Conservation (phyloP, 37 sponge, comb jelly and placozoan species). For the Aplysina aerophoba region DNA sequence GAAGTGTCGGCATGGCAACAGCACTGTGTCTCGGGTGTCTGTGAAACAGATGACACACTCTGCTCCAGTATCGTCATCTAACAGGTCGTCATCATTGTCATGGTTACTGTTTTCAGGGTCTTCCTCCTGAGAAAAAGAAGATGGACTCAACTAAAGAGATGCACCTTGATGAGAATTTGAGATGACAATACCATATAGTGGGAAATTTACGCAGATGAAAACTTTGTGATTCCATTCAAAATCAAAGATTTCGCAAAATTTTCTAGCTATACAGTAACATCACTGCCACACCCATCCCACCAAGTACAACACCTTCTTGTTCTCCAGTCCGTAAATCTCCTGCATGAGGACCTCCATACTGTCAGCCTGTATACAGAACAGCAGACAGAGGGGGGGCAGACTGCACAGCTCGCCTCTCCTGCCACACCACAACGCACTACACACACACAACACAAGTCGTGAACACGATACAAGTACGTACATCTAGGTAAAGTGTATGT, state of each 20-base stretch:
- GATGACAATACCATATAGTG: no score
- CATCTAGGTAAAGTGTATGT: no score
- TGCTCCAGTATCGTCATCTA: conserved; percentile 72
- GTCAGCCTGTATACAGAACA: conserved; percentile 42
- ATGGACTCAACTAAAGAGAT: not conserved
- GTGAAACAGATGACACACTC: conserved; percentile 90
- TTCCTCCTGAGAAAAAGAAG: not conserved
- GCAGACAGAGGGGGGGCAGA: not conserved
- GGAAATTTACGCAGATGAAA: no score
- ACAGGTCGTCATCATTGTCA: conserved; percentile 45
- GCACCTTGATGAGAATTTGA: no score
- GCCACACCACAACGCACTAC: not conserved
- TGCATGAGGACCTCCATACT: conserved; percentile 78
- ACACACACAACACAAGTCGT: not conserved
- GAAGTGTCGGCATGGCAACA: conserved; percentile 87
- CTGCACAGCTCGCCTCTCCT: no score
- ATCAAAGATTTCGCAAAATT: no score
- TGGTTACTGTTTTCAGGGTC: conserved; percentile 28
- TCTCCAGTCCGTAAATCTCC: conserved; percentile 92
- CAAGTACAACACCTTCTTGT: conserved; percentile 47
- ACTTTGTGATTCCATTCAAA: no score
- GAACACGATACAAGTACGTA: no score
- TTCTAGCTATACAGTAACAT: no score
- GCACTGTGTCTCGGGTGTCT: conserved; percentile 73
- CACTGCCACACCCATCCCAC: not conserved